A percentile compares a stretch with the other conserved stretches of the same genome.
phyloP scores from a whole-genome alignment of 2,113 vertebrate genomes.

The Lepus europaeus region DNA sequence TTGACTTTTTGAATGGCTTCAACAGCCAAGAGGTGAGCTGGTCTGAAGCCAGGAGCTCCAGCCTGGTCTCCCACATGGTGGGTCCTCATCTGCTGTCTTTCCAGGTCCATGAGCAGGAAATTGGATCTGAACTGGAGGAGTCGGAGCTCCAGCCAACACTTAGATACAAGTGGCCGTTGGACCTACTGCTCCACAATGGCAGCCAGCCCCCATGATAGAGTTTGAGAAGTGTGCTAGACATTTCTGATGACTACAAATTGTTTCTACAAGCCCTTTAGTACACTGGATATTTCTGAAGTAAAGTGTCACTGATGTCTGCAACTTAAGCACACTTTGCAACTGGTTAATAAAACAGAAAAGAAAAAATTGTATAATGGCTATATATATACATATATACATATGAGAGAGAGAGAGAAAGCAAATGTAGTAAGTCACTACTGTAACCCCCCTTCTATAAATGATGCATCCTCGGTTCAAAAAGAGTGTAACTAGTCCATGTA shows the following conservation, averaged over 20 bases:
- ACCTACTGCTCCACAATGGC: too few species aligned
- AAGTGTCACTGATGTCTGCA: neutral
- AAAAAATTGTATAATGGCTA: too few species aligned
- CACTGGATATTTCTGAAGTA: neutral
- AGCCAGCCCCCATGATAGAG: neutral
- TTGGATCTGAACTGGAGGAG: too few species aligned
- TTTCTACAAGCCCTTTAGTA: conserved; percentile 22
- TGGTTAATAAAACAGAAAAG: conserved; percentile 8
- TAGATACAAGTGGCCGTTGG: too few species aligned
- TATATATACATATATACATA: neutral
- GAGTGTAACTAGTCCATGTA: conserved; percentile 11
- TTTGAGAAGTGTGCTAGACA: neutral
- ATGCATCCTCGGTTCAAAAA: neutral
- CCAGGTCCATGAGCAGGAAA: too few species aligned
- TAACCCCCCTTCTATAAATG: neutral
- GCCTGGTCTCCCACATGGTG: too few species aligned
- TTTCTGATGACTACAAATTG: neutral
- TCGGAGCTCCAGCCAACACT: too few species aligned
- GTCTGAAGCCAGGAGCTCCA: too few species aligned
- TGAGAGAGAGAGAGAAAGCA: neutral
- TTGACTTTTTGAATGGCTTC: too few species aligned
- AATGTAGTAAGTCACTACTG: neutral
- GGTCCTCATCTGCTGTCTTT: too few species aligned
- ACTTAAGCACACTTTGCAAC: conserved; percentile 39
- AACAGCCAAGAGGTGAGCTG: too few species aligned